Base-by-base conservation (phyloP, 1,140 invertebrate genomes). In the Wiebesia pumilae region DNA sequence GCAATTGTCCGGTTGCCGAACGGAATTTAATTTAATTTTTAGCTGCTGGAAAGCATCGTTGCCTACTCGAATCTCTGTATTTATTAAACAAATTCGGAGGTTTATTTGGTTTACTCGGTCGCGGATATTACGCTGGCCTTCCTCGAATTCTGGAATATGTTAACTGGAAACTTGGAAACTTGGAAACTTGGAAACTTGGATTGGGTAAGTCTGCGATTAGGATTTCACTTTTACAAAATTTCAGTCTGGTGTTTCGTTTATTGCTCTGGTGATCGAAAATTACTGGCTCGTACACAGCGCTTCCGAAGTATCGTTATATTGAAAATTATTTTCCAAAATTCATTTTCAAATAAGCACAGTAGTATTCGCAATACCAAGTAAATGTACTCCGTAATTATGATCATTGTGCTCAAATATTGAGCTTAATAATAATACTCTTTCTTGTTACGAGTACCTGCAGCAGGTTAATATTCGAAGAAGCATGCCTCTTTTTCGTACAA, bases 71-170 rank as follows among this genome's bases (percentile, higher is more conserved):
- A 69, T 69, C 67, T 35, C 12, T 35, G n/a, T 69, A 33, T 69
- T 33, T 69, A 69, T 69, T 69, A 33, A 69, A 69, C 67, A 54
- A 16, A 54, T 54, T 30, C 12, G 10, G 14, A 35, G 67, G 33
- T 33, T 69, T 69, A 69, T 69, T 69, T 69, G 27, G n/a, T n/a
- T 65, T 35, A 14, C 67, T 33, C 51, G 10, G 27, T 16, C 16
- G 67, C 30, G n/a, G 30, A 9, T 69, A 69, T 69, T 69, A 33
- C 67, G 67, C 16, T 33, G n/a, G 67, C 67, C 67, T 69, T 69
- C 67, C 67, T 69, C 67, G 67, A 69, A 69, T 69, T 35, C 7
- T 35, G 67, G 67, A 69, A 69, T 35, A 69, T 35, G 67, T 69
- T 69, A 69, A 16, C 67, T 69, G 16, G 67, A 69, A 69, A 54